A percentile compares a stretch with the other conserved stretches of the same genome.
Conservation (phyloP, 2,797 vertebrate genomes). For the Gadopsis marmoratus region DNA sequence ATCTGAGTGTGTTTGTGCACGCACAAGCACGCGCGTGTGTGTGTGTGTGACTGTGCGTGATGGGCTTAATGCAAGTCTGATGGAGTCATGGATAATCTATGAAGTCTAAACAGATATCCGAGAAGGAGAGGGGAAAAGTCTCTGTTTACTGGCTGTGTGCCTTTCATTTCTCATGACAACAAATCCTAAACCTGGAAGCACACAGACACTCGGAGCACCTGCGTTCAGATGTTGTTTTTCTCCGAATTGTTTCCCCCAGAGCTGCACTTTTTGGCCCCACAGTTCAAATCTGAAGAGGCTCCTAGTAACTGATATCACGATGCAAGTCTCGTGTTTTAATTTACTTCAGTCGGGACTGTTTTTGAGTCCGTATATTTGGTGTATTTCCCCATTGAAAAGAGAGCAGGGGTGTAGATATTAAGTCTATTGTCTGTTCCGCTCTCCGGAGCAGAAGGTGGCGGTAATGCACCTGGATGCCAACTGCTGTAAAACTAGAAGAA, state of each 20-base stretch:
- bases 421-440: no score
- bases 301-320: slow-evolving; percentile 23
- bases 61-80: slow-evolving; percentile 51
- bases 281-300: slow-evolving; percentile 32
- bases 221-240: slow-evolving; percentile 69
- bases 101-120: slow-evolving; percentile 71
- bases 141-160: slow-evolving; percentile 71
- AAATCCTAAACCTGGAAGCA: slow-evolving; percentile 68
- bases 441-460: no score
- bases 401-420: no score
- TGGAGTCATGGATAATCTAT: slow-evolving; percentile 68
- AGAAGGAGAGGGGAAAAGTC: slow-evolving; percentile 51
- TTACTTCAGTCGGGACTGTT: background rate
- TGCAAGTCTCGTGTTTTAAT: slow-evolving; percentile 19
- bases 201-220: slow-evolving; percentile 62
- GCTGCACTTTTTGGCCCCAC: slow-evolving; percentile 37
- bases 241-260: slow-evolving; percentile 50
- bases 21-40: background rate
- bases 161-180: slow-evolving; percentile 72
- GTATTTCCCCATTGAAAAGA: no score
- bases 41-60: background rate
- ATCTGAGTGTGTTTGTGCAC: slow-evolving; percentile 32
- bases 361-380: background rate
- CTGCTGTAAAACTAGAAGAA: no score
- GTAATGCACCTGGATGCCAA: no score